A percentile compares a stretch with the other conserved stretches of the same genome.
phyloP scores from a whole-genome alignment of 2,113 vertebrate genomes.

The Porphyrio hochstetteri region DNA sequence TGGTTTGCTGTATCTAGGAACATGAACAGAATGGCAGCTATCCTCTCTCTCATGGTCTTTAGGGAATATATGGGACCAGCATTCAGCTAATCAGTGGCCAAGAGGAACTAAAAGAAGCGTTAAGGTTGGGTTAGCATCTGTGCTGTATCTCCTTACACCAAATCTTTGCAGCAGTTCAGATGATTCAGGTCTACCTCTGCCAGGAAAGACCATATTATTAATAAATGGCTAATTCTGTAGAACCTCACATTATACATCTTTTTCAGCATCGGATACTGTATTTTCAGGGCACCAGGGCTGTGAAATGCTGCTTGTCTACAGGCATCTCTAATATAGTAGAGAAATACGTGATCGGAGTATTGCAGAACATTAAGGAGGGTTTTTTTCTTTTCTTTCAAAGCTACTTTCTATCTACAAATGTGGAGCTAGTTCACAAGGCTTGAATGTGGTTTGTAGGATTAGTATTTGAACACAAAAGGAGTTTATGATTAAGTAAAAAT shows the following conservation, averaged over 20 bases:
- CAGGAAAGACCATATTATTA: background rate
- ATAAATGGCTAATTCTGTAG: background rate
- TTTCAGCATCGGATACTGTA: background rate
- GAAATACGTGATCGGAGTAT: background rate
- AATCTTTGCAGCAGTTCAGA: background rate
- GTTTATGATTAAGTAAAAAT: background rate
- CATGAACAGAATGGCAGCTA: background rate
- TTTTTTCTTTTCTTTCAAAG: background rate
- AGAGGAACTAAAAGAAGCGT: background rate
- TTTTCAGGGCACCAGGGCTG: background rate
- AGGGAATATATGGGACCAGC: background rate
- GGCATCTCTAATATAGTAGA: background rate
- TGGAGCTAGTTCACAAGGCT: background rate
- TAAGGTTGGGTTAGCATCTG: background rate
- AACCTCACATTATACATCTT: background rate
- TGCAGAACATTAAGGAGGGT: background rate
- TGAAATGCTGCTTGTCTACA: background rate
- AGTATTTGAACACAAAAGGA: slow-evolving; percentile 19
- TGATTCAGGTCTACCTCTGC: background rate
- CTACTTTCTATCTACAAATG: background rate
- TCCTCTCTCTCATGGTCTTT: background rate
- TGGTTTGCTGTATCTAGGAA: background rate
- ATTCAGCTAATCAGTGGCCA: background rate
- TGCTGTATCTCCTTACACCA: background rate
- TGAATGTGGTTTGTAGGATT: background rate